Conservation (phyloP, 2,113 vertebrate species). For the Tiliqua scincoides region DNA sequence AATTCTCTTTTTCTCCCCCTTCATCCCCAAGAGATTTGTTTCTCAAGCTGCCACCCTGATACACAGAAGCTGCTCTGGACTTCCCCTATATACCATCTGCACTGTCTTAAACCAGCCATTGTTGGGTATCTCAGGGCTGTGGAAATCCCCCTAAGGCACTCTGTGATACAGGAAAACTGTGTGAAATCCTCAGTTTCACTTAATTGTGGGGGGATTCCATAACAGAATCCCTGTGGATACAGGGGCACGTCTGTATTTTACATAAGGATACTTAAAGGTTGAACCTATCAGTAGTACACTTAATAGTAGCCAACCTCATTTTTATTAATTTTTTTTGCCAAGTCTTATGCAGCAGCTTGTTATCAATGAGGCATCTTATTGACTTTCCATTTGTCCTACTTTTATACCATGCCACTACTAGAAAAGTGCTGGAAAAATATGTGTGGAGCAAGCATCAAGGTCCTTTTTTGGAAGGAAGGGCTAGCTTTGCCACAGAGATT, state of each 20-base stretch:
- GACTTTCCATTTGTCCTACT: not conserved
- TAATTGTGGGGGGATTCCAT: too few relatives aligned
- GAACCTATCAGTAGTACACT: not conserved
- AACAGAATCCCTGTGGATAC: too few relatives aligned
- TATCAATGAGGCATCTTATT: constrained; percentile 11
- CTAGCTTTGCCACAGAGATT: not conserved
- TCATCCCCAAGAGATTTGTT: not conserved
- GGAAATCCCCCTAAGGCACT: not conserved
- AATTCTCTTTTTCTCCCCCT: not conserved
- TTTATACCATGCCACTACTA: constrained; percentile 7
- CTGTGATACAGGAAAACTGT: too few relatives aligned
- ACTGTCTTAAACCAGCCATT: too few relatives aligned
- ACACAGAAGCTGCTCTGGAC: not conserved
- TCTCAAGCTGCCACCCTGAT: too few relatives aligned
- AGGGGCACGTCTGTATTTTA: too few relatives aligned
- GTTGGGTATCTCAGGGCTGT: not conserved
- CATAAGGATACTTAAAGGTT: not conserved
- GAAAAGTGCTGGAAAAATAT: not conserved
- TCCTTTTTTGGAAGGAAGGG: not conserved
- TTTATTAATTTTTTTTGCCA: not conserved
- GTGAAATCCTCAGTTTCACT: too few relatives aligned
- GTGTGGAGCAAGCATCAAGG: not conserved
- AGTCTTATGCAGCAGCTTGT: not conserved
- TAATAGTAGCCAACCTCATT: not conserved
- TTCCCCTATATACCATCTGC: not conserved